Conservation (phyloP, 1,140 invertebrate genomes). For the Cylas formicarius region DNA sequence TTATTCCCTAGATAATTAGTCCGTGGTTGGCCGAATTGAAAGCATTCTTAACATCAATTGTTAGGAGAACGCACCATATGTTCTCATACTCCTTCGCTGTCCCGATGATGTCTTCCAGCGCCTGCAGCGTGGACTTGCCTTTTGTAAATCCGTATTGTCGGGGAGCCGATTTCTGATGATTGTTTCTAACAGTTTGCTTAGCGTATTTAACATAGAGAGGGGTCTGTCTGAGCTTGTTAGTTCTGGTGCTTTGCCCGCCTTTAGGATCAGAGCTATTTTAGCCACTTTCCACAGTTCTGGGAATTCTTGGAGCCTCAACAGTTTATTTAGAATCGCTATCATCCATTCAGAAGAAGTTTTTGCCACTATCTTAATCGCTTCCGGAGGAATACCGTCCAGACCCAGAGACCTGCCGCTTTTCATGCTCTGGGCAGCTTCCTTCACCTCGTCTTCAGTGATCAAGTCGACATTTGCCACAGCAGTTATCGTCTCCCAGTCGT, state of each 20-base stretch:
- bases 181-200: not conserved
- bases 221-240: not conserved
- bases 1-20: not conserved
- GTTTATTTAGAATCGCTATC: not conserved
- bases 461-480: not conserved
- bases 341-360: not conserved
- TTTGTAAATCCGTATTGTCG: not conserved
- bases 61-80: too few species aligned
- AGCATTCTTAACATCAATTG: constrained; percentile 30
- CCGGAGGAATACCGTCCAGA: too few species aligned
- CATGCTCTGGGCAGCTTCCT: too few species aligned
- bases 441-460: not conserved
- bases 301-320: too few species aligned
- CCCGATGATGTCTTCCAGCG: not conserved
- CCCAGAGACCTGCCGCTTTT: too few species aligned
- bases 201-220: not conserved
- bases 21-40: constrained; percentile 21
- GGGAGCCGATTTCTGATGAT: not conserved
- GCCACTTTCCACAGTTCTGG: not conserved
- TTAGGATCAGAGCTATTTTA: not conserved
- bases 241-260: too few species aligned
- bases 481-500: not conserved
- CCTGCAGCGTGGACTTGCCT: not conserved
- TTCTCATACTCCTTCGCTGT: not conserved
- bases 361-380: too few species aligned